Conservation (phyloP, 2,113 vertebrate species). For the Urocolius indicus region DNA sequence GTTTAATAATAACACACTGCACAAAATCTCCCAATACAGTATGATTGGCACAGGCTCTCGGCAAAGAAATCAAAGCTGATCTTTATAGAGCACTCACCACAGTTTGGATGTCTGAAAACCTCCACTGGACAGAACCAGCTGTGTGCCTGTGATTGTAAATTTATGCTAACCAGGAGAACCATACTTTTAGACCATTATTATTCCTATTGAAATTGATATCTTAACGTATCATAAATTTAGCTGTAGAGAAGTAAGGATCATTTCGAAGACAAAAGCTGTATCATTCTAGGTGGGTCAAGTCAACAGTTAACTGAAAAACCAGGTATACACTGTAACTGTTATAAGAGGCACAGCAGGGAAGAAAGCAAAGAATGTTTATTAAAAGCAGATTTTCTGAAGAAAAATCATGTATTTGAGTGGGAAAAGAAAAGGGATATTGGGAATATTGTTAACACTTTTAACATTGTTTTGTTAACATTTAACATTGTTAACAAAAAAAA, state of each 20-base stretch:
- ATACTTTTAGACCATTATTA: background rate
- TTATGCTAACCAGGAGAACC: background rate
- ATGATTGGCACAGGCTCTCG: background rate
- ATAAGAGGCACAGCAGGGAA: background rate
- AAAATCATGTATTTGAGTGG: background rate
- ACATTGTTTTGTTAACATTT: too few species aligned
- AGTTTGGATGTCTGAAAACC: background rate
- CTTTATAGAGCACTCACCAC: background rate
- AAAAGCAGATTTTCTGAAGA: background rate
- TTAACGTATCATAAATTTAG: background rate
- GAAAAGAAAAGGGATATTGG: background rate
- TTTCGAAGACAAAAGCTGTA: background rate
- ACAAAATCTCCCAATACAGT: background rate
- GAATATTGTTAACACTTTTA: too few species aligned
- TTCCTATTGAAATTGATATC: background rate
- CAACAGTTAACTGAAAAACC: background rate
- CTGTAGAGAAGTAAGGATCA: background rate
- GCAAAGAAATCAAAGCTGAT: background rate
- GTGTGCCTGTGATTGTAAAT: background rate
- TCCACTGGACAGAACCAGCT: background rate
- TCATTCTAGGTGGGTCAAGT: background rate
- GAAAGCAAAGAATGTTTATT: background rate
- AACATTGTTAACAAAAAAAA: background rate
- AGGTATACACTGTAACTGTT: background rate
- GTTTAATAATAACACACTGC: background rate